Base-by-base conservation (phyloP, 2,113 vertebrate species). In the Nannobrachium achirus region DNA sequence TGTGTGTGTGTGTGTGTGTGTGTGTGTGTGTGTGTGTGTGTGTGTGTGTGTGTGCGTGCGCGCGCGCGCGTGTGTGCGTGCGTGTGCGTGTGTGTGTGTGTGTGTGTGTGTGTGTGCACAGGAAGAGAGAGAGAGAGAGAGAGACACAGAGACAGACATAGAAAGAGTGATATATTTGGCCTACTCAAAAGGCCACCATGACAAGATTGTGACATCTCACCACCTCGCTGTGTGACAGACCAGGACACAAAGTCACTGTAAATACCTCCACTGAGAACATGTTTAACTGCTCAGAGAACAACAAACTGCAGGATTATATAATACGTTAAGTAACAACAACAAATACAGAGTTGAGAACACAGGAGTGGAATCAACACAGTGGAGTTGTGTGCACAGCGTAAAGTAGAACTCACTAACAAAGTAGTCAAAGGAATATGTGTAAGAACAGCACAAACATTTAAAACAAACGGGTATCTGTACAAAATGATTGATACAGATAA, bases 131-230 rank as follows among this genome's bases (percentile, higher is more conserved):
- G 25, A 33, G 25, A 33, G 25, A 33, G 25, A 33, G 2, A 33
- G 1, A 33, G 3, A 33, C 25, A 33, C 3, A 33, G 3, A 33
- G 25, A 33, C 25, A 33, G 25, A 33, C 25, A 33, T 3, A 33
- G 25, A 33, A 33, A 33, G 3, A 33, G 25, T 87, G 86, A 91
- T 91, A 88, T 87, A 91, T 91, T 80, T 73, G 25, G 25, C n/a
- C n/a, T 63, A 69, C 82, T 71, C 72, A 70, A 81, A 74, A 50
- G 66, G 75, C 73, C 72, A 75, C 74, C 73, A 46, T 78, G 80
- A 85, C 76, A 63, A 39, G 16, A 53, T 2, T 69, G 68, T 69
- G 73, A 68, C 57, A 69, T 63, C 70, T 59, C 69, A 80, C 76
- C 76, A 82, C 82, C 63, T 73, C 15, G 48, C 76, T 76, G 79